Conservation (phyloP, 2,797 vertebrate genomes). For the Sebastes kiyomatsui region DNA sequence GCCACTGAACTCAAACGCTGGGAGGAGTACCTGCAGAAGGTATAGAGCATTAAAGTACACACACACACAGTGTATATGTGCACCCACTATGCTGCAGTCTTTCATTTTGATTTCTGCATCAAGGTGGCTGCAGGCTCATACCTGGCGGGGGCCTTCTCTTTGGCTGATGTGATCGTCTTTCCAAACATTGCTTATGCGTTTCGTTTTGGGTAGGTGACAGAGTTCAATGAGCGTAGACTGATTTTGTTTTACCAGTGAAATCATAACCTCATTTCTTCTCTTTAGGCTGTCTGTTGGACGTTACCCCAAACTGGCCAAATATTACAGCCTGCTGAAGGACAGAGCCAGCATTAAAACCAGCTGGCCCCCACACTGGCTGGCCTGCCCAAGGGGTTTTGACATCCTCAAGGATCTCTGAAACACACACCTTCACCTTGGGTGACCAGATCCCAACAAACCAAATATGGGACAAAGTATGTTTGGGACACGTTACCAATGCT, state of each 20-base stretch:
- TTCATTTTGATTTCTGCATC: conserved; percentile 22
- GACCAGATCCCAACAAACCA: too few species aligned
- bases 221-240: background rate
- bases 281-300: conserved; percentile 60
- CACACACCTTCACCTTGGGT: too few species aligned
- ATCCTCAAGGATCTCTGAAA: conserved; percentile 68
- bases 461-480: too few species aligned
- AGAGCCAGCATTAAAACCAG: conserved; percentile 66
- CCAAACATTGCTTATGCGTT: conserved; percentile 69
- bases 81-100: background rate
- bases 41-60: conserved; percentile 4
- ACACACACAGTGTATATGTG: background rate
- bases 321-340: conserved; percentile 69
- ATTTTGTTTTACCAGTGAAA: background rate
- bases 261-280: background rate
- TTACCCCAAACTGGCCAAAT: conserved; percentile 67
- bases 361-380: conserved; percentile 69
- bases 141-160: conserved; percentile 72
- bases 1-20: conserved; percentile 72
- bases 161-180: conserved; percentile 77
- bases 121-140: conserved; percentile 53
- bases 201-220: conserved; percentile 57
- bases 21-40: conserved; percentile 80
- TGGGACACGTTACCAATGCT: too few species aligned
- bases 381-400: conserved; percentile 42